Conservation (phyloP, 2,113 vertebrate species). For the Triplophysa tibetana region DNA sequence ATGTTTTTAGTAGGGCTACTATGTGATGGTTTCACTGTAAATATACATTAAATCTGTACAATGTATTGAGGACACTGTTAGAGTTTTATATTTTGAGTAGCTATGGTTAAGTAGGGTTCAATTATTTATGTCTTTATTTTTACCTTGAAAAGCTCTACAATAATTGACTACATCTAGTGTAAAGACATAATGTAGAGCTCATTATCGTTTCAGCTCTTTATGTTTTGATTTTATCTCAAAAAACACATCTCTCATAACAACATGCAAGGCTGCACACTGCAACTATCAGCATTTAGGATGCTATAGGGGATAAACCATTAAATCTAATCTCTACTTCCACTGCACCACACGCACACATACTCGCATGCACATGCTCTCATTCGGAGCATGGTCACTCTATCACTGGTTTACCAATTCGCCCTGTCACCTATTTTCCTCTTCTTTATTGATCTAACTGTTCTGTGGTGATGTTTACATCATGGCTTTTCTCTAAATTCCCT, state of each 20-base stretch:
- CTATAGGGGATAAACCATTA: constrained; percentile 40
- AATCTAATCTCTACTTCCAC: constrained; percentile 32
- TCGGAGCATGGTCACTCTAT: constrained; percentile 2
- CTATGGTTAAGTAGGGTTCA: neutral
- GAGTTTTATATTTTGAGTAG: no score
- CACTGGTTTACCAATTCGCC: neutral
- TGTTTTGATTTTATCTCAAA: neutral
- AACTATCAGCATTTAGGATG: constrained; percentile 35
- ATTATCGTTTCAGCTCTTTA: neutral
- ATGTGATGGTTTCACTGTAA: neutral
- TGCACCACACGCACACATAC: constrained; percentile 5
- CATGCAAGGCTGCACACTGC: constrained; percentile 26
- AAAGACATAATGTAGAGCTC: neutral
- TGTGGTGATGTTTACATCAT: neutral
- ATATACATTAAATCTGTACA: neutral
- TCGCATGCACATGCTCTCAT: constrained; percentile 6
- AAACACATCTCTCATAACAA: constrained; percentile 12
- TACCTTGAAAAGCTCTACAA: neutral
- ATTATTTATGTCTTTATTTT: neutral
- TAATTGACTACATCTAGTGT: neutral
- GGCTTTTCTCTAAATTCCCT: constrained; percentile 3
- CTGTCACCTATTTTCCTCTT: neutral
- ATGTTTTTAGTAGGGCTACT: neutral
- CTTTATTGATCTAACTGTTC: constrained; percentile 6
- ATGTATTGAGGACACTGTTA: neutral